A percentile compares a stretch with the other conserved stretches of the same genome.
phyloP scores from a whole-genome alignment of 2,113 vertebrate genomes.

The Astatoreochromis straeleni region DNA sequence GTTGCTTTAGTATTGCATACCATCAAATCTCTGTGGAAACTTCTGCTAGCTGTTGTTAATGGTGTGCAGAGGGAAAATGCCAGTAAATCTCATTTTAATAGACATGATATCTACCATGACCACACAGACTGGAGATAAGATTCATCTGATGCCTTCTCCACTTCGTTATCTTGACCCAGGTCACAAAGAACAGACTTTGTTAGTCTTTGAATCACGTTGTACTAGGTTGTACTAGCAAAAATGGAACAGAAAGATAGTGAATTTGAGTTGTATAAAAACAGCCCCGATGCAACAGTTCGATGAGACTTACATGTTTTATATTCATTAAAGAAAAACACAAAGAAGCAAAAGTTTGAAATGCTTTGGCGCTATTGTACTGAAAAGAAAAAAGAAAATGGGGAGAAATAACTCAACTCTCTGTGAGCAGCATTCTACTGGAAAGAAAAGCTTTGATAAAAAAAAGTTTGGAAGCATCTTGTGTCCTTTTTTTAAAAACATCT shows the following conservation, averaged over 20 bases:
- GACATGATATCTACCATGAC: not conserved
- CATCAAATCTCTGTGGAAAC: conserved; percentile 32
- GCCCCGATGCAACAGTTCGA: not conserved
- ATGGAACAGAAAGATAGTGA: not conserved
- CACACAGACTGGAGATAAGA: not conserved
- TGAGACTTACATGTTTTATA: not conserved
- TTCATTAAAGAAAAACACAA: not conserved
- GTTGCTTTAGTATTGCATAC: conserved; percentile 14
- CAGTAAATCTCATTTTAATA: not conserved
- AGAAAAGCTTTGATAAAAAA: not conserved
- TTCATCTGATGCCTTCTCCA: not conserved
- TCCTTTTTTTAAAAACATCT: not conserved
- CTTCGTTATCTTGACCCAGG: not conserved
- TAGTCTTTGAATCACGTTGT: not conserved
- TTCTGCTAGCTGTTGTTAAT: conserved; percentile 1
- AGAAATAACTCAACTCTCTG: not conserved
- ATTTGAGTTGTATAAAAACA: not conserved
- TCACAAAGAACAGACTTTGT: not conserved
- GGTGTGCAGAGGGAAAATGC: not conserved
- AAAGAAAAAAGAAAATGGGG: not conserved
- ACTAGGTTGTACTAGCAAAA: not conserved
- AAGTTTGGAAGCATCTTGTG: not conserved
- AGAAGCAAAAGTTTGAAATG: not conserved
- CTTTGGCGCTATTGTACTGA: not conserved
- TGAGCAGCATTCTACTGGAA: not conserved